Evolutionary conservation across 2,888 invertebrate genomes (phyloP).

Genomic region (Patella pellucida): DNA sequence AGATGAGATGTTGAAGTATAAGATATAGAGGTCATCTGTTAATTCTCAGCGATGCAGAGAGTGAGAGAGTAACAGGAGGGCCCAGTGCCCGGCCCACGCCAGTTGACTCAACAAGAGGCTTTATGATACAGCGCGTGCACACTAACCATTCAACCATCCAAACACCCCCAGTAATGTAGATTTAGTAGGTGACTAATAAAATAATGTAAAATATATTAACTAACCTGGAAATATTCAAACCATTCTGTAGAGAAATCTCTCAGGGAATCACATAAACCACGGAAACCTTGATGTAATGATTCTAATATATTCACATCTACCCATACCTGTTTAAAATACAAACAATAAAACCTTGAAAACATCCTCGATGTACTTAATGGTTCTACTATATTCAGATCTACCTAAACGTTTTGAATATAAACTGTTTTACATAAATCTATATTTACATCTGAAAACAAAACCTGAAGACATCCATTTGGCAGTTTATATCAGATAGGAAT

Average conservation of each 20-base stretch:
- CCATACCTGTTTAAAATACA: constrained; percentile 56
- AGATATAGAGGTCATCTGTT: no score
- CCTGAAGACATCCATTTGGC: no score
- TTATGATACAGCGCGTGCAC: no score
- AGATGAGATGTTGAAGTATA: no score
- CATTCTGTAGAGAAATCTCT: constrained; percentile 55
- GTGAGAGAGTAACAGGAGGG: no score
- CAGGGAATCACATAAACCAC: constrained; percentile 60
- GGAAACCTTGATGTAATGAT: constrained; percentile 58
- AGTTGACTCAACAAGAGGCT: no score
- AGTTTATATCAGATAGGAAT: no score
- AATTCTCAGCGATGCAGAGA: no score
- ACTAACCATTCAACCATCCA: no score
- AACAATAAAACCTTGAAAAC: constrained; percentile 26
- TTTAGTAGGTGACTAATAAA: no score
- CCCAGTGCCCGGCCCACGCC: no score
- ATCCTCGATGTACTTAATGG: constrained; percentile 58
- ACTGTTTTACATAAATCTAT: not conserved
- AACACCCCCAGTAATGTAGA: no score
- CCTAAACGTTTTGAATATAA: constrained; percentile 56
- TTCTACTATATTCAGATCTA: constrained; percentile 64
- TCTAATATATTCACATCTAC: constrained; percentile 63
- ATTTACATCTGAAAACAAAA: constrained; percentile 7
- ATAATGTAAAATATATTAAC: not conserved
- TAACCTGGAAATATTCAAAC: constrained; percentile 67